phyloP scores from a whole-genome alignment of 2,888 invertebrate genomes.

The Eupithecia centaureata region DNA sequence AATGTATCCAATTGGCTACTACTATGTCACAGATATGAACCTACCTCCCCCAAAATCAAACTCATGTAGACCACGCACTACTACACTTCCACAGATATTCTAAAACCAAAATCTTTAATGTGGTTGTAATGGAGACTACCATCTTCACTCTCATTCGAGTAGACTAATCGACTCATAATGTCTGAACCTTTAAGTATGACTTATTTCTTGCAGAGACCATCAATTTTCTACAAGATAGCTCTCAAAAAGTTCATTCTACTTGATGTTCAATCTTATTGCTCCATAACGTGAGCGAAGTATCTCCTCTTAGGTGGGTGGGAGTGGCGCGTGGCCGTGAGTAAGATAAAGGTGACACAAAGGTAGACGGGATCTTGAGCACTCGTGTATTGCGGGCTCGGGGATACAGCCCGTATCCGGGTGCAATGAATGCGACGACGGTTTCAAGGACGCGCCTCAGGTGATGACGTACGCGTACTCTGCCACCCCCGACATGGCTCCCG shows the following conservation, averaged over 20 bases:
- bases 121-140: background rate
- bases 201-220: background rate
- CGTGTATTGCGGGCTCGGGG: conserved; percentile 68
- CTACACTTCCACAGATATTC: too few species aligned
- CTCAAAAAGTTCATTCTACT: conserved; percentile 13
- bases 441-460: conserved; percentile 84
- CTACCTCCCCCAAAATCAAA: background rate
- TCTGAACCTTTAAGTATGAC: background rate
- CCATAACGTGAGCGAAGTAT: conserved; percentile 22
- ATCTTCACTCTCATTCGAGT: background rate
- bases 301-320: conserved; percentile 29
- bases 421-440: conserved; percentile 83
- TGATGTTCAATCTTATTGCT: conserved; percentile 24
- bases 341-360: conserved; percentile 45
- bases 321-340: conserved; percentile 39
- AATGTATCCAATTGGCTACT: too few species aligned
- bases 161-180: background rate
- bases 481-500: conserved; percentile 67
- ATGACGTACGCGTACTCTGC: conserved; percentile 81
- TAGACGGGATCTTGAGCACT: conserved; percentile 66
- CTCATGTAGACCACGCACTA: too few species aligned
- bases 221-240: conserved; percentile 1
- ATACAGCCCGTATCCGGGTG: conserved; percentile 82
- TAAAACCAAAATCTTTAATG: background rate
- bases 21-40: too few species aligned